Percentiles rank a stretch among this genome's conserved stretches.
These are phyloP conservation scores for Venusia cambrica DNA, from an alignment of 2,888 invertebrate species.

Conservation along the genomic window DNA sequence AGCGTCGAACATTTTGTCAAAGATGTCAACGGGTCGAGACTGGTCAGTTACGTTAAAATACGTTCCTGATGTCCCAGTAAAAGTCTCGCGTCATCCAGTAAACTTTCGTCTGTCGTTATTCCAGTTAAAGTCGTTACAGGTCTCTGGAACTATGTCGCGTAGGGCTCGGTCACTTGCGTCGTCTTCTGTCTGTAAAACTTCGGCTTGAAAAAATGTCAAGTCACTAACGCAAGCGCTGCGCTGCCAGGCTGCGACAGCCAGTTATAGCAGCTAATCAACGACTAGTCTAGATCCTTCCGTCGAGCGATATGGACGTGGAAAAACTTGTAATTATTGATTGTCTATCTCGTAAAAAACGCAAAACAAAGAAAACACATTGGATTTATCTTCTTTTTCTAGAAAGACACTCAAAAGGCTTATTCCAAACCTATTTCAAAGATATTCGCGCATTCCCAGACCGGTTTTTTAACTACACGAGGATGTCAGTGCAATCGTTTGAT, in stretches of 20 bases:
- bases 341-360: constrained; percentile 33
- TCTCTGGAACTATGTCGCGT: constrained; percentile 6
- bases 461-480: constrained; percentile 35
- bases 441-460: constrained; percentile 32
- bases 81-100: constrained; percentile 13
- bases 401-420: constrained; percentile 34
- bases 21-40: constrained; percentile 16
- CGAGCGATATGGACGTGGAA: constrained; percentile 35
- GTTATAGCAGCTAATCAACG: constrained; percentile 33
- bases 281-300: too few relatives aligned
- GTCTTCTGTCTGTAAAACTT: constrained; percentile 25
- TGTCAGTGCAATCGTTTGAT: constrained; percentile 33
- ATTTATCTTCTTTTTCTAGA: constrained; percentile 37
- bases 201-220: constrained; percentile 18
- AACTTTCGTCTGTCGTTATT: constrained; percentile 4
- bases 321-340: constrained; percentile 29
- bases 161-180: constrained; percentile 19
- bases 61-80: constrained; percentile 29
- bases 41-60: constrained; percentile 27
- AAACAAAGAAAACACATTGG: constrained; percentile 33
- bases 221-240: constrained; percentile 7
- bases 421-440: constrained; percentile 33
- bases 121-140: constrained; percentile 20
- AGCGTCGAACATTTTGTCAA: constrained; percentile 19
- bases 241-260: constrained; percentile 27